Evolutionary conservation across 2,113 vertebrate genomes (phyloP), one percentile per base, ranked within the genome.

Genomic region (Neodontobutis hainanensis): DNA sequence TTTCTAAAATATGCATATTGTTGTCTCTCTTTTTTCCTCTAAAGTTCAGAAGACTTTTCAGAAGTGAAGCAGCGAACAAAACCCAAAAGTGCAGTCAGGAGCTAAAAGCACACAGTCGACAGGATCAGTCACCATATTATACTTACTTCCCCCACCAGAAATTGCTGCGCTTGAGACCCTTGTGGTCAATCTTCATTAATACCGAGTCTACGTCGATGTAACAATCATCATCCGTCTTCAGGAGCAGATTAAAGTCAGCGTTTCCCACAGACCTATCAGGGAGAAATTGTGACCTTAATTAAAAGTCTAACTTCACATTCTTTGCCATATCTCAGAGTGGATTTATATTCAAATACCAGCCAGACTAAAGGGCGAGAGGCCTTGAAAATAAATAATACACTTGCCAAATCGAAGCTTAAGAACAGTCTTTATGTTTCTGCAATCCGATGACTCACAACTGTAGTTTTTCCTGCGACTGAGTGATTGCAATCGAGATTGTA

Each of bases 91-190:
- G 10, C 43, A 61, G 49, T 36, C 46, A 19, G 5, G 15, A 35
- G n/a, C 3, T 44, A 66, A 73, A 58, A 43, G 12, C 6, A 59
- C 0, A 35, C 5, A 15, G 38, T 46, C 57, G 61, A 67, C 68
- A 44, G 32, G 27, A 36, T 16, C 38, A 0, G 61, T 72, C 40
- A 55, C 40, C 2, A 19, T 35, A 38, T 2, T 27, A 38, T 67
- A 95, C 96, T 95, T 82, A 99, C 97, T 99, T 99, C 77, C 97
- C 97, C 97, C 97, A 99, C 97, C 97, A 99, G 70, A 95, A 93
- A 75, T 96, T 94, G 60, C 92, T 93, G 65, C 90, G 92, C 45
- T 91, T 90, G 77, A 98, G 71, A 61, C 90, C 89, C 86, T 93
- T 94, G 51, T 87, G 93, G 82, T 88, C 87, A 66, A 97, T 94